Conservation (phyloP, 2,113 vertebrate species). For the Scomber scombrus region DNA sequence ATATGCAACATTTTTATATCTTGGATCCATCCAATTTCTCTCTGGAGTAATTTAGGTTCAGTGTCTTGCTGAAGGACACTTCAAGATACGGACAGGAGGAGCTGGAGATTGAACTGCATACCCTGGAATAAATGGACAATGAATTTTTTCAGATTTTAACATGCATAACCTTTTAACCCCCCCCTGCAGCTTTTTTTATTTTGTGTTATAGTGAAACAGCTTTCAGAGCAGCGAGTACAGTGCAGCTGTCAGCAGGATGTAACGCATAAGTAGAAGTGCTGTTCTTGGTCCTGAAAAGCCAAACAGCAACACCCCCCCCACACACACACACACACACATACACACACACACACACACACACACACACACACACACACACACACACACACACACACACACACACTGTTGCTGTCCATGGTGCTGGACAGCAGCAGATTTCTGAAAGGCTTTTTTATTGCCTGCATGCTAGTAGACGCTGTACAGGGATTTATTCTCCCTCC, state of each 20-base stretch:
- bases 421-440: constrained; percentile 43
- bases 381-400: constrained; percentile 1
- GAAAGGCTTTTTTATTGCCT: constrained; percentile 47
- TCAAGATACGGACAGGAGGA: too few species aligned
- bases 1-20: not conserved
- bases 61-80: not conserved
- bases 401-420: constrained; percentile 50
- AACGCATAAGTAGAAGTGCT: constrained; percentile 32
- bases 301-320: not conserved
- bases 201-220: constrained; percentile 14
- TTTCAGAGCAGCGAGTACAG: constrained; percentile 26
- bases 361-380: too few species aligned
- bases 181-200: not conserved
- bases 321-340: not conserved
- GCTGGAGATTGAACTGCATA: too few species aligned
- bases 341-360: too few species aligned
- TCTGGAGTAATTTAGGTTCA: not conserved
- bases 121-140: too few species aligned
- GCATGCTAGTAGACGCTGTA: constrained; percentile 22
- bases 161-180: not conserved
- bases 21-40: too few species aligned
- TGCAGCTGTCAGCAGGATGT: constrained; percentile 36
- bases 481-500: constrained; percentile 21
- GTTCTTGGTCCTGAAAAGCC: constrained; percentile 68
- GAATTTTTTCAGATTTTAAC: not conserved